Conservation (phyloP, 2,797 vertebrate genomes). For the Falco peregrinus region DNA sequence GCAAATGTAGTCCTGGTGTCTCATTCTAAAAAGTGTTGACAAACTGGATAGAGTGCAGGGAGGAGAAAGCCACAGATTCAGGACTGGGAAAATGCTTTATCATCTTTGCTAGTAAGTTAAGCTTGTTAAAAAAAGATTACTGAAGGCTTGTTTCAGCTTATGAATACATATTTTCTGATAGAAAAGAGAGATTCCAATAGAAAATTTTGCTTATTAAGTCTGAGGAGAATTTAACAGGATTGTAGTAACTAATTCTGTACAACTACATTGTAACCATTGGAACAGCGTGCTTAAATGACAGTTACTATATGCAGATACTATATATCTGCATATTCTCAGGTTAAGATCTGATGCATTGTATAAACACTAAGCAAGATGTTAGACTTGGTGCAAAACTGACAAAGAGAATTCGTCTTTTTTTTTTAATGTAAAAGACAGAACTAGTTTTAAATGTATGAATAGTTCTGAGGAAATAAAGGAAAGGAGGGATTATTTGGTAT, state of each 20-base stretch:
- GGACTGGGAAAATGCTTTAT: background rate
- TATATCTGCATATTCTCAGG: background rate
- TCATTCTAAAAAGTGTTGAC: background rate
- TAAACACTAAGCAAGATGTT: background rate
- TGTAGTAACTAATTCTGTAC: background rate
- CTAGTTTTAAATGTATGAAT: background rate
- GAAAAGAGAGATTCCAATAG: background rate
- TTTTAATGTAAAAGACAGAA: background rate
- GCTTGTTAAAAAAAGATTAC: background rate
- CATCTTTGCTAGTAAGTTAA: background rate
- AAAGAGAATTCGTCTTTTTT: background rate
- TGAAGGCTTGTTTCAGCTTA: background rate
- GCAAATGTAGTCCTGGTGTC: background rate
- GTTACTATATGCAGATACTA: background rate
- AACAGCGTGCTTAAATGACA: background rate
- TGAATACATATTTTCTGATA: accelerated
- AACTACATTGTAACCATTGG: background rate
- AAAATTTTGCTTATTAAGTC: background rate
- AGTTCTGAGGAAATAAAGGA: background rate
- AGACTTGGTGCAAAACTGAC: background rate
- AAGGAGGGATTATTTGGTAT: background rate
- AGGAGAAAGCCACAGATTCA: background rate
- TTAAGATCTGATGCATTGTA: background rate
- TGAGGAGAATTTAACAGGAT: background rate
- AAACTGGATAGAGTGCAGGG: background rate